phyloP scores from a whole-genome alignment of 2,888 invertebrate species.

The Andrena marginata region DNA sequence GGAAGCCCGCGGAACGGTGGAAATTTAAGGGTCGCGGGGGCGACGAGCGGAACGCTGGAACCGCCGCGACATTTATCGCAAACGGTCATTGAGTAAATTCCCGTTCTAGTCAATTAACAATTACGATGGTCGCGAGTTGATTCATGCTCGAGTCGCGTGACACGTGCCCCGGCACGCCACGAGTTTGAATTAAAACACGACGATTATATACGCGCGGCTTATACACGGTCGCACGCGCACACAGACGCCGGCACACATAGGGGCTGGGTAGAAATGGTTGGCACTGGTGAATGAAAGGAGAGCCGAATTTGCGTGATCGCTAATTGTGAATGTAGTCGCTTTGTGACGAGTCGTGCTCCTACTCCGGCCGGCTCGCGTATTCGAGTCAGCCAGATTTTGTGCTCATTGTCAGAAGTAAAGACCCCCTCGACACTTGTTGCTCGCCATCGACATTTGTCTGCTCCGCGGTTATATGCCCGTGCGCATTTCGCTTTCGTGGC shows the following conservation, averaged over 20 bases:
- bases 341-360: constrained; percentile 41
- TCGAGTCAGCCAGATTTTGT: constrained; percentile 72
- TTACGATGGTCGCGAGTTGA: constrained; percentile 43
- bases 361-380: constrained; percentile 55
- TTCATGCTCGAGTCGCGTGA: constrained; percentile 54
- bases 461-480: constrained; percentile 56
- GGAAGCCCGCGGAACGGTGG: constrained; percentile 4
- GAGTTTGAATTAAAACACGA: constrained; percentile 44
- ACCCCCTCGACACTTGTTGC: constrained; percentile 73
- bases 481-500: constrained; percentile 62
- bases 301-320: constrained; percentile 67
- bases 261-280: constrained; percentile 2
- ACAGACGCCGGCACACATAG: not conserved
- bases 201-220: constrained; percentile 3
- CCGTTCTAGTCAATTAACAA: constrained; percentile 49
- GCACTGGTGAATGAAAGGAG: constrained; percentile 52
- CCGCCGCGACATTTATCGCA: constrained; percentile 35
- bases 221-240: not conserved
- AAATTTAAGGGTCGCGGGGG: not conserved
- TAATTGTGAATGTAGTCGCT: constrained; percentile 65
- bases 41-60: not conserved
- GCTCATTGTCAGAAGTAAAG: constrained; percentile 74
- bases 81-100: constrained; percentile 28
- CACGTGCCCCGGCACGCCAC: not conserved
- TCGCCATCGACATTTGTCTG: constrained; percentile 75